Conservation (phyloP, 92 coral and sea anemone species). For the Hydrozoanthus gracilis region DNA sequence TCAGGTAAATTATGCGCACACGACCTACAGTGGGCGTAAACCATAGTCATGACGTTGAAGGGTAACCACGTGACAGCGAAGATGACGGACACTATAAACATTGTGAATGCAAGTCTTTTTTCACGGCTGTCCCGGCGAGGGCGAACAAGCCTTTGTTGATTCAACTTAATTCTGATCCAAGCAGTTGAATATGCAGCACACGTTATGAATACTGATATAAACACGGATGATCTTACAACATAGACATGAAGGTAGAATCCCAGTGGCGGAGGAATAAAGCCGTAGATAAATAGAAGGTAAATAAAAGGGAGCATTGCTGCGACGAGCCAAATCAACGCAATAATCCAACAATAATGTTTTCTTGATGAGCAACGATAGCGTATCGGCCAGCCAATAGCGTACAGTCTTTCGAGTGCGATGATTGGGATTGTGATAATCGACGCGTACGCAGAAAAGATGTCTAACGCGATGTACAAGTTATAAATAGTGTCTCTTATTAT, state of each 20-base stretch:
- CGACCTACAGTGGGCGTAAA: conserved; percentile 21
- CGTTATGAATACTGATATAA: background rate
- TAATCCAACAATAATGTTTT: conserved; percentile 9
- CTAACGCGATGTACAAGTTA: background rate
- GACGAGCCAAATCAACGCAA: conserved; percentile 3
- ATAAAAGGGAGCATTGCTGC: conserved; percentile 16
- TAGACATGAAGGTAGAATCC: conserved; percentile 29
- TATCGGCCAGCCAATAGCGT: conserved; percentile 29
- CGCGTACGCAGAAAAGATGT: conserved; percentile 32
- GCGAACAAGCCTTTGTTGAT: background rate
- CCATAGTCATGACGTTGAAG: conserved; percentile 28
- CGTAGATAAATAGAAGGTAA: conserved; percentile 34
- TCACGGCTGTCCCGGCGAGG: conserved; percentile 23
- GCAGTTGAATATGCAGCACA: conserved; percentile 1
- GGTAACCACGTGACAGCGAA: conserved; percentile 25
- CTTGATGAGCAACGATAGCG: conserved; percentile 17
- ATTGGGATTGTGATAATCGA: conserved; percentile 14
- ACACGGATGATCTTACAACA: conserved; percentile 9
- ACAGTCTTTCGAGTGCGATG: conserved; percentile 19
- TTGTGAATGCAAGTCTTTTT: conserved; percentile 17
- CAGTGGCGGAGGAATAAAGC: conserved; percentile 7
- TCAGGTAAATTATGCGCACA: conserved; percentile 24
- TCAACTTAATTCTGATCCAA: conserved; percentile 14
- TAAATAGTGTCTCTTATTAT: conserved; percentile 19
- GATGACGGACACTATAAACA: conserved; percentile 30